phyloP scores from a whole-genome alignment of 2,888 invertebrate species.

The Aphidoletes aphidimyza region DNA sequence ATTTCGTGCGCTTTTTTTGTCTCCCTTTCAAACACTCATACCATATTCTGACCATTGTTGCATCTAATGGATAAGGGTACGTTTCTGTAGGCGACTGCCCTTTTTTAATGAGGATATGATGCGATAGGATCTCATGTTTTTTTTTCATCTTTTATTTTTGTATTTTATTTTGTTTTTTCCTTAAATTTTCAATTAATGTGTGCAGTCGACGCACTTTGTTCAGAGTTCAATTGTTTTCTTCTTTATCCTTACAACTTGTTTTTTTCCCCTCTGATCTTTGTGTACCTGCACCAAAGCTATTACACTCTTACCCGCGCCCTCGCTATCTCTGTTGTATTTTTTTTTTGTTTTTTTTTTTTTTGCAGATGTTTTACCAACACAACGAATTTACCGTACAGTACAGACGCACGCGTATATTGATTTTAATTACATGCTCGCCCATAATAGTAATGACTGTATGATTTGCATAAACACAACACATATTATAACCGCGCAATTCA shows the following conservation, averaged over 20 bases:
- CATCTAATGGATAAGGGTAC: constrained; percentile 34
- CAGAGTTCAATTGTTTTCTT: constrained; percentile 34
- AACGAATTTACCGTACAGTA: background rate
- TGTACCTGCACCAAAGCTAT: background rate
- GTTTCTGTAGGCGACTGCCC: constrained; percentile 18
- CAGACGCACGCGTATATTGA: constrained; percentile 10
- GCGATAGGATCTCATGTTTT: background rate
- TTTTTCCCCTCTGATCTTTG: background rate
- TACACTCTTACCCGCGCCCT: background rate
- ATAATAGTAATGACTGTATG: constrained; percentile 38
- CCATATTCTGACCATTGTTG: constrained; percentile 33
- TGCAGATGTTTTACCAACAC: no score
- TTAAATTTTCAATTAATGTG: constrained; percentile 42
- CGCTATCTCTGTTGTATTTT: background rate
- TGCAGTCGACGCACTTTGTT: constrained; percentile 38
- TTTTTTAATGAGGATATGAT: constrained; percentile 50
- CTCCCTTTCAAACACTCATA: background rate
- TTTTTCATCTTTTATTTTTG: background rate
- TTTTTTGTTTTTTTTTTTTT: no score
- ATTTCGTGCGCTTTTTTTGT: background rate
- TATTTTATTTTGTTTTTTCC: background rate
- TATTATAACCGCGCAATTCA: background rate
- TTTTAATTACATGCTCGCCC: constrained; percentile 23
- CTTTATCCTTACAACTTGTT: background rate
- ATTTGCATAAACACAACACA: background rate